Conservation (phyloP, 2,888 invertebrate species). For the Agrypnus murinus region DNA sequence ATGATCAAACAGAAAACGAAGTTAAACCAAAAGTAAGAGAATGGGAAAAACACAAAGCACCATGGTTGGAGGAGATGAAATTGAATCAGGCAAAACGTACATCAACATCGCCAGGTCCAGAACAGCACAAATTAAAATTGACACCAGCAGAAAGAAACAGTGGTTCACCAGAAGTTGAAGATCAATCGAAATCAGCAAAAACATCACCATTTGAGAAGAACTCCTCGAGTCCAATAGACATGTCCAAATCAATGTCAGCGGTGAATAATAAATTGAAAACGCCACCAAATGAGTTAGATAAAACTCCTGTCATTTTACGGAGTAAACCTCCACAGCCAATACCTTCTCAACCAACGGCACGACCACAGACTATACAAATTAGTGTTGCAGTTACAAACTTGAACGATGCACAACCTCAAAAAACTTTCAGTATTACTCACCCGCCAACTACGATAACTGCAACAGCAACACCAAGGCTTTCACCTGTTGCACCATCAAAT, state of each 20-base stretch:
- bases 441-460: constrained; percentile 13
- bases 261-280: constrained; percentile 59
- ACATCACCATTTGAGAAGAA: constrained; percentile 45
- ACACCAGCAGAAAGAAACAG: constrained; percentile 54
- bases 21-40: constrained; percentile 80
- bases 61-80: constrained; percentile 89
- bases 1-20: constrained; percentile 61
- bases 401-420: constrained; percentile 33
- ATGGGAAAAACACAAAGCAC: constrained; percentile 83
- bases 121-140: constrained; percentile 62
- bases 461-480: constrained; percentile 7
- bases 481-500: constrained; percentile 29
- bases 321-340: constrained; percentile 55
- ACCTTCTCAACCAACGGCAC: constrained; percentile 48
- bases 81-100: constrained; percentile 83
- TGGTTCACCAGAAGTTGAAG: constrained; percentile 49
- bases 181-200: constrained; percentile 40
- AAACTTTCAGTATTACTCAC: constrained; percentile 28
- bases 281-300: constrained; percentile 63
- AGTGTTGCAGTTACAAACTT: constrained; percentile 50
- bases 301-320: constrained; percentile 56
- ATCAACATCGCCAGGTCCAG: constrained; percentile 68
- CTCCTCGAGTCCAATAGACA: constrained; percentile 58
- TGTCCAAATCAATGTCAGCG: constrained; percentile 62
- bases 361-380: constrained; percentile 58